These are phyloP conservation scores for Poeciliopsis retropinna DNA, from an alignment of 2,113 vertebrate species.

Conservation along the genomic window DNA sequence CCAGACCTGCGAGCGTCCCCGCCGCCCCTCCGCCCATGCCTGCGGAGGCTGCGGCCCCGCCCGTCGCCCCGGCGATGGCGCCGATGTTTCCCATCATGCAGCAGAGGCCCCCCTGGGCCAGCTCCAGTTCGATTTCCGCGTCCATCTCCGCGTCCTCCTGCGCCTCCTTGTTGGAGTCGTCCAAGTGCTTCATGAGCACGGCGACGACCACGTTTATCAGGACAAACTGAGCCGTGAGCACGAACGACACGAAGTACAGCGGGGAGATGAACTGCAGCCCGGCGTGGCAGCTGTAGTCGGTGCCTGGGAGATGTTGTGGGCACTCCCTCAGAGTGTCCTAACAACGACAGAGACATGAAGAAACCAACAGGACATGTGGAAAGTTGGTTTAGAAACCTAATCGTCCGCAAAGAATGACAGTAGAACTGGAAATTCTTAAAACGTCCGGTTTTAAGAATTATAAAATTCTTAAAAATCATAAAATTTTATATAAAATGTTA, in stretches of 20 bases:
- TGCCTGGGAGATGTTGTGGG: constrained; percentile 72
- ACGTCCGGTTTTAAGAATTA: too few relatives aligned
- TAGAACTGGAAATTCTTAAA: neutral
- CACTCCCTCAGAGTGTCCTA: constrained; percentile 97
- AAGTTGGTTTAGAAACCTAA: neutral
- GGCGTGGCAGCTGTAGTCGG: constrained; percentile 89
- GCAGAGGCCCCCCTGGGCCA: constrained; percentile 86
- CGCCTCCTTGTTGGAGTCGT: constrained; percentile 98
- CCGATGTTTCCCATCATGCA: constrained; percentile 81
- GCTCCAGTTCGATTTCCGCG: constrained; percentile 93
- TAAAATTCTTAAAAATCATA: too few relatives aligned
- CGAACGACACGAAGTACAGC: constrained; percentile 97
- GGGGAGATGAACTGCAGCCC: constrained; percentile 92
- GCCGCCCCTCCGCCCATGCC: constrained; percentile 2
- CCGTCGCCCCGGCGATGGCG: constrained; percentile 49
- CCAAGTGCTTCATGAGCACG: constrained; percentile 98
- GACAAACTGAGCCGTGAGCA: constrained; percentile 98
- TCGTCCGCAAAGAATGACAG: neutral
- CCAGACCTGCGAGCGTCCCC: constrained; percentile 24
- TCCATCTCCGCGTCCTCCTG: constrained; percentile 98
- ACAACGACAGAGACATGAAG: neutral
- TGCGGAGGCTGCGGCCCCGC: constrained; percentile 16
- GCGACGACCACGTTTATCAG: constrained; percentile 99
- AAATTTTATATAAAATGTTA: too few relatives aligned
- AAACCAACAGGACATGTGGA: neutral